Evolutionary conservation across 2,797 vertebrate species (phyloP).

Genomic region (Tenualosa thibaudeaui): DNA sequence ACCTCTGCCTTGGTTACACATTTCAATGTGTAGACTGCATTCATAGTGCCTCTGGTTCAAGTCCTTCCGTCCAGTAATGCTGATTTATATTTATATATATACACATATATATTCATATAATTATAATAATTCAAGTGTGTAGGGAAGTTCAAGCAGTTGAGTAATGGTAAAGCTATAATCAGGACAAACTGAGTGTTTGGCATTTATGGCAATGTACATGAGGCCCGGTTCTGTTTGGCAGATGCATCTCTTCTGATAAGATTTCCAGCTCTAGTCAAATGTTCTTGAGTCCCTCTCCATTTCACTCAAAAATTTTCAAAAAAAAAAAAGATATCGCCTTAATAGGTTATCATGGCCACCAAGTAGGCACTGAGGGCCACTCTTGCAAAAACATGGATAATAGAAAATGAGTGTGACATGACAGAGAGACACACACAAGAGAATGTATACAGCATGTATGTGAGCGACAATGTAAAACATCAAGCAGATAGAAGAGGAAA

Average conservation of each 20-base stretch:
- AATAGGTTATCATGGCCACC: conserved; percentile 22
- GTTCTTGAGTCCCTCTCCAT: conserved; percentile 64
- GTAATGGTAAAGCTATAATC: conserved; percentile 64
- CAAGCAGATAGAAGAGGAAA: conserved; percentile 48
- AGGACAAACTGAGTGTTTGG: conserved; percentile 42
- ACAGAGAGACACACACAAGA: conserved; percentile 32
- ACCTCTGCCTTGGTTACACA: conserved; percentile 73
- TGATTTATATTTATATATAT: conserved; percentile 63
- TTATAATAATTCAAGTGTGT: conserved; percentile 86
- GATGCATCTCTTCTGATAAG: conserved; percentile 46
- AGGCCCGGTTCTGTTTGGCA: conserved; percentile 49
- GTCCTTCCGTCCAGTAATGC: conserved; percentile 80
- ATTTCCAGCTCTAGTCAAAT: conserved; percentile 46
- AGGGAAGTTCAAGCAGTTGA: conserved; percentile 75
- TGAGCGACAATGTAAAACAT: conserved; percentile 56
- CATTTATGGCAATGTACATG: conserved; percentile 51
- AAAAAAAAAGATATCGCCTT: conserved; percentile 52
- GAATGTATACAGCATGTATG: conserved; percentile 37
- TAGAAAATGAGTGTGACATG: conserved; percentile 33
- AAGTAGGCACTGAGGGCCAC: conserved; percentile 56
- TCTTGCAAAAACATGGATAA: conserved; percentile 54
- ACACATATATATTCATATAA: conserved; percentile 41
- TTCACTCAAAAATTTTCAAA: conserved; percentile 66
- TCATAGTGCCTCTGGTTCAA: conserved; percentile 78
- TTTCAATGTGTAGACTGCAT: conserved; percentile 72